Conservation (phyloP, 1,140 invertebrate genomes). For the Pseudachorutes palmiensis region DNA sequence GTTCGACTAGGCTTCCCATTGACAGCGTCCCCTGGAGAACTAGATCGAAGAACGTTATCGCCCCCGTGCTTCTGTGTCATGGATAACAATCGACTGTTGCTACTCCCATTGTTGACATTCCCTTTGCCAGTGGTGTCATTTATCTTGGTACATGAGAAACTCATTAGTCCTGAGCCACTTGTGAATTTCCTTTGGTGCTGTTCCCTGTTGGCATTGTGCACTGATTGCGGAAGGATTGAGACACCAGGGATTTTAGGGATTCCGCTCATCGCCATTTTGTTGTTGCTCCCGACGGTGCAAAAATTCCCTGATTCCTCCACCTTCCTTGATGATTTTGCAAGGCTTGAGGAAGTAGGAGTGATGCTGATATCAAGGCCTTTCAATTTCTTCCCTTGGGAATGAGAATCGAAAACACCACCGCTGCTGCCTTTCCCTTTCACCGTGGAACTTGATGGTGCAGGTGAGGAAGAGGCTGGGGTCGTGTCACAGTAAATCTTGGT, state of each 20-base stretch:
- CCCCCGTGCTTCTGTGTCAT: background rate
- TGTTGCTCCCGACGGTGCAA: background rate
- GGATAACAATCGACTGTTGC: background rate
- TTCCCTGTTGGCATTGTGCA: background rate
- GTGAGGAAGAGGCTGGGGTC: background rate
- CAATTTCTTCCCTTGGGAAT: constrained; percentile 27
- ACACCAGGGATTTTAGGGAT: constrained; percentile 17
- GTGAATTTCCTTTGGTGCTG: background rate
- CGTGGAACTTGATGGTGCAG: background rate
- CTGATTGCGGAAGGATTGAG: constrained; percentile 10
- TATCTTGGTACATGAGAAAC: constrained; percentile 9
- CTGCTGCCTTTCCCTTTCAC: constrained; percentile 15
- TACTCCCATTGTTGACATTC: background rate
- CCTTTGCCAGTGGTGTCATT: background rate
- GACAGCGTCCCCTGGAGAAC: background rate
- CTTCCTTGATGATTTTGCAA: background rate
- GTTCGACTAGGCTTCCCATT: background rate
- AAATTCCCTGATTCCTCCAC: background rate
- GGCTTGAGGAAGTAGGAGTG: constrained; percentile 15
- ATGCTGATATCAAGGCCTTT: constrained; percentile 37
- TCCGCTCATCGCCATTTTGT: background rate
- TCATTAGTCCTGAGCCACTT: constrained; percentile 2
- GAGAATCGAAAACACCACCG: constrained; percentile 18
- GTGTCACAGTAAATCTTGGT: constrained; percentile 36
- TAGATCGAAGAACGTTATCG: background rate